Percentiles rank a stretch among this genome's conserved stretches.
Conservation (phyloP, 2,113 vertebrate genomes). For the Myanophis thanlyinensis region DNA sequence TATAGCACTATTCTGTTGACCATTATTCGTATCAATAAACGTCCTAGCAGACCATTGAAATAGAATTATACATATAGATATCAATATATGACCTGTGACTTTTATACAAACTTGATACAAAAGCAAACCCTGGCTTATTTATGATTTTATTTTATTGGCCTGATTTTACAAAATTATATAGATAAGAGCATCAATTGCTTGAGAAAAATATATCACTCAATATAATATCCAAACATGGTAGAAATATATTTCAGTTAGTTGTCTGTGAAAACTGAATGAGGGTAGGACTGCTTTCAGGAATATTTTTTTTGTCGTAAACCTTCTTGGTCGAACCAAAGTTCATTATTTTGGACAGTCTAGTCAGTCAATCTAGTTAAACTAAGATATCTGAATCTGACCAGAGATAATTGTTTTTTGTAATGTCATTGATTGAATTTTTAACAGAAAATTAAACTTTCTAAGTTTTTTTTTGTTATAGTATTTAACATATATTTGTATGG, state of each 20-base stretch:
- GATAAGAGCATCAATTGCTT: not conserved
- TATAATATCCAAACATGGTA: not conserved
- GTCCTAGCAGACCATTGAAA: not conserved
- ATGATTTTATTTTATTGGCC: not conserved
- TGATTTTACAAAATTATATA: not conserved
- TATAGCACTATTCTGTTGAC: not conserved
- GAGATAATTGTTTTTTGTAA: not conserved
- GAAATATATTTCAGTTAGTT: not conserved
- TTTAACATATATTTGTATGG: not conserved
- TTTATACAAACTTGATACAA: not conserved
- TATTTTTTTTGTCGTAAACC: not conserved
- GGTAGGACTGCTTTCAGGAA: not conserved
- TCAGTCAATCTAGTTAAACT: not conserved
- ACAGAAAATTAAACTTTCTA: not conserved
- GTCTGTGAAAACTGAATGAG: not conserved
- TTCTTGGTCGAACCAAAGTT: not conserved
- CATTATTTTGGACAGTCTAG: not conserved
- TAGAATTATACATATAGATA: not conserved
- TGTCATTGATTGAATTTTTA: not conserved
- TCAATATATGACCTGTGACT: not conserved
- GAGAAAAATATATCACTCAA: not conserved
- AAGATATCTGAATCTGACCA: no score
- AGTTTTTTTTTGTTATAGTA: not conserved
- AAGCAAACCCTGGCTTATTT: conserved; percentile 16
- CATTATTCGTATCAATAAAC: not conserved